Base-by-base conservation (phyloP, 2,797 vertebrate genomes). In the Lates japonicus region DNA sequence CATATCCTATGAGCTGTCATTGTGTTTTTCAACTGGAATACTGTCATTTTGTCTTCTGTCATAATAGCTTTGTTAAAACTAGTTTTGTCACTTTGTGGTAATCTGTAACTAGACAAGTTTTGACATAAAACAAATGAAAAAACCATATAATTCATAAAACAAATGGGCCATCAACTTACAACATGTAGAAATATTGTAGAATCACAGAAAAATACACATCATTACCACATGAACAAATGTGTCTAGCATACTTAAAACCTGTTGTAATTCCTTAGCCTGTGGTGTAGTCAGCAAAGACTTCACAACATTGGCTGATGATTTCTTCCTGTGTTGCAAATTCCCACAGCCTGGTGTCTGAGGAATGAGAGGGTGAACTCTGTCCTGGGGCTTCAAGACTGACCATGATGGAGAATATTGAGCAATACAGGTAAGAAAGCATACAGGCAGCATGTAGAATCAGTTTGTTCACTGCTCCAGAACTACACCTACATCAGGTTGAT, bases 401-500 rank as follows among this genome's bases (percentile, higher is more conserved):
- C 98, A 99, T 99, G 60, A 91, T 96, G 94, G 98, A 99, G 91
- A 98, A 99, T 68, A 97, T 99, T 0, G 95, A 83, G 97, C 97
- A 25, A 97, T 99, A 90, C 97, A 98, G 97, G 98, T 98, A 78
- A 90, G 91, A 63, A 16, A 61, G 11, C 31, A 68, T 2, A 37
- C 31, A 65, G 10, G 14, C 2, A 55, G 33, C 20, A 37, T 3
- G 11, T 19, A 2, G 5, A 62, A 37, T 14, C 41, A 33, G 11
- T 57, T 44, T 37, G 17, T n/a, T 13, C 19, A 25, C 7, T 25
- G 44, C 54, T 46, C 25, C 25, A 59, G 62, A 57, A 58, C 9
- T 35, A 44, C 16, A 25, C 7, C 29, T 11, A n/a, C 12, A 64
- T 41, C 39, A 7, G 60, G 46, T 22, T 2, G 13, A 55, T 42